Evolutionary conservation across 2,888 invertebrate species (phyloP).

Genomic region (Amphipoea lucens): DNA sequence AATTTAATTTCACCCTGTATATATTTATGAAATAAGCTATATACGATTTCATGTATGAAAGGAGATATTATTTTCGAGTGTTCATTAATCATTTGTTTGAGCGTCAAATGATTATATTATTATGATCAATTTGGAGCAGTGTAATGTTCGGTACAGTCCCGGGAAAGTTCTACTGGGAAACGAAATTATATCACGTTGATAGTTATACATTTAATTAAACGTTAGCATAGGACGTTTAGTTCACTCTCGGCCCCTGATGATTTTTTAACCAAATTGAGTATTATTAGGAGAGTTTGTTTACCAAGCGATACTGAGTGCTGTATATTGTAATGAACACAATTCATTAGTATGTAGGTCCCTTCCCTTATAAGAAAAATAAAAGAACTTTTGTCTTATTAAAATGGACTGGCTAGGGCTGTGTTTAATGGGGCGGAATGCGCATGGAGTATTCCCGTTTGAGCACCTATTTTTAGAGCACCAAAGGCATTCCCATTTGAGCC

Average conservation of each 20-base stretch:
- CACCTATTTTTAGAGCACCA: no score
- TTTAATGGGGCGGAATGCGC: neutral
- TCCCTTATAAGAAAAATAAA: neutral
- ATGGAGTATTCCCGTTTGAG: no score
- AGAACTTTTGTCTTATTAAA: neutral
- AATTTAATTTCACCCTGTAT: no score
- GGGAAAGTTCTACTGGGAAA: neutral
- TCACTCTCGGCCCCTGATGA: neutral
- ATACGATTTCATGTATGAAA: no score
- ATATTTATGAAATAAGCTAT: no score
- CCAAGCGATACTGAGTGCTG: neutral
- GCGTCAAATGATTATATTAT: neutral
- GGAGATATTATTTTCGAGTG: no score
- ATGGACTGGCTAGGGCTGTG: neutral
- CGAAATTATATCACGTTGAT: conserved; percentile 6
- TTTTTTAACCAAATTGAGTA: conserved; percentile 20
- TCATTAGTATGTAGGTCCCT: neutral
- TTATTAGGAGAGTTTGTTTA: conserved; percentile 4
- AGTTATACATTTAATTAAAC: neutral
- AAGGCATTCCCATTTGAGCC: no score
- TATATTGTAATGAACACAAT: conserved; percentile 2
- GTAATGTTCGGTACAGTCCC: neutral
- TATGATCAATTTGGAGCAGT: neutral
- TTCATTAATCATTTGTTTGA: conserved; percentile 7
- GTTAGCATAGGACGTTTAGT: neutral